These are phyloP conservation scores for Desmodus rotundus DNA, from an alignment of 2,113 vertebrate genomes.

Conservation along the genomic window DNA sequence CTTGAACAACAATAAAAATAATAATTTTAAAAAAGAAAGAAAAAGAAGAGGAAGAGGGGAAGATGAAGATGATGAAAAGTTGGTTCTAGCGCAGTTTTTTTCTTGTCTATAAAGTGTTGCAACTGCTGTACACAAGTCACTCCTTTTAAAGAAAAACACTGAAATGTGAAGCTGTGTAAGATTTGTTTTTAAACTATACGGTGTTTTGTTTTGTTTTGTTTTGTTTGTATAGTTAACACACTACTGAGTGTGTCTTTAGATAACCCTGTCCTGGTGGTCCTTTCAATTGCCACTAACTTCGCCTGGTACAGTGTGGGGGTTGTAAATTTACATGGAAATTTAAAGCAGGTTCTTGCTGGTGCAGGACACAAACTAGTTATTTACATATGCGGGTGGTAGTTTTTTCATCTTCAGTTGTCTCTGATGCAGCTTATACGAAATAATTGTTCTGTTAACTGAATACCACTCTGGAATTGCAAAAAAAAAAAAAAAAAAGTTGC, in stretches of 20 bases:
- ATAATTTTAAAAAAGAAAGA: too few species aligned
- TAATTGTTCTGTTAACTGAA: too few species aligned
- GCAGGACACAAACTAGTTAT: background rate
- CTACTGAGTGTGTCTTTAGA: too few species aligned
- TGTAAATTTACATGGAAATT: constrained; percentile 88
- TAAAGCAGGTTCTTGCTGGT: background rate
- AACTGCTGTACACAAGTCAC: too few species aligned
- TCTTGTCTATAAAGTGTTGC: too few species aligned
- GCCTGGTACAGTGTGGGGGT: constrained; percentile 89
- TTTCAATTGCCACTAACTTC: constrained; percentile 90
- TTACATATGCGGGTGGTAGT: too few species aligned
- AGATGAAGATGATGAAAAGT: too few species aligned
- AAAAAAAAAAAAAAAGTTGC: background rate
- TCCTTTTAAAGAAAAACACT: background rate
- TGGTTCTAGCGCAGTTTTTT: background rate
- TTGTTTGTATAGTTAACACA: too few species aligned
- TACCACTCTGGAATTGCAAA: background rate
- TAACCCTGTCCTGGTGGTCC: constrained; percentile 92
- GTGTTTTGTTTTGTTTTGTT: too few species aligned
- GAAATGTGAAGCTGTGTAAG: constrained; percentile 92
- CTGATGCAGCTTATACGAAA: background rate
- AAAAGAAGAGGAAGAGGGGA: too few species aligned
- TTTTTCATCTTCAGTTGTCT: background rate
- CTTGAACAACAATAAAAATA: too few species aligned
- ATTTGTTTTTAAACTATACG: constrained; percentile 87